A percentile compares a stretch with the other conserved stretches of the same genome.
Evolutionary conservation across 2,797 vertebrate species (phyloP).

Genomic region (Cossypha niveicapilla): DNA sequence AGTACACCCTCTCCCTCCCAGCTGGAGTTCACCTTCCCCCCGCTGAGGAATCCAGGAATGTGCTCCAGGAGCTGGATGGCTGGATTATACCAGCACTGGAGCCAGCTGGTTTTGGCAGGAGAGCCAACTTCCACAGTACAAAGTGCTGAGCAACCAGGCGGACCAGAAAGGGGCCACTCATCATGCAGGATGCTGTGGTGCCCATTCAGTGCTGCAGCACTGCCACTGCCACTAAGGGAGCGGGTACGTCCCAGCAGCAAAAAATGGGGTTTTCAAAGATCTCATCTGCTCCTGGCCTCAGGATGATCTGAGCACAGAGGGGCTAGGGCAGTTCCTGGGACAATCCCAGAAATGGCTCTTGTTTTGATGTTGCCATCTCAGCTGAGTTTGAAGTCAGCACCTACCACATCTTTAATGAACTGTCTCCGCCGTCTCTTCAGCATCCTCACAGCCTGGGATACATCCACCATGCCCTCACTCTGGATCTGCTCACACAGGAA

Average conservation of each 20-base stretch:
- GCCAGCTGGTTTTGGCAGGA: not conserved
- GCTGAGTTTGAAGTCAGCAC: not conserved
- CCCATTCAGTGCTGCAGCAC: not conserved
- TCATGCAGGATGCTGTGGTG: not conserved
- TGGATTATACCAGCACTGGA: not conserved
- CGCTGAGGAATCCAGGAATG: not conserved
- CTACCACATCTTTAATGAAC: slow-evolving; percentile 53
- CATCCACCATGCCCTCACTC: slow-evolving; percentile 48
- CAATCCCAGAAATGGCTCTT: not conserved
- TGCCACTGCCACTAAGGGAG: not conserved
- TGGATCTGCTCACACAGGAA: slow-evolving; percentile 66
- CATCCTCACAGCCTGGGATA: slow-evolving; percentile 57
- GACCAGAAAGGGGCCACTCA: not conserved
- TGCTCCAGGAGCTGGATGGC: not conserved
- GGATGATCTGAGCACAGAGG: not conserved
- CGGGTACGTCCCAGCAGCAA: not conserved
- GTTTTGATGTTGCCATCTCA: not conserved
- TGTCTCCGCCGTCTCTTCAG: slow-evolving; percentile 39
- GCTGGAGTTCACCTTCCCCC: not conserved
- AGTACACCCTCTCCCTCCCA: not conserved
- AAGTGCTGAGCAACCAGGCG: not conserved
- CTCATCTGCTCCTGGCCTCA: not conserved
- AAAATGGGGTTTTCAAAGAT: not conserved
- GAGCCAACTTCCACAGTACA: not conserved
- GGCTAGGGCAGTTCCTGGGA: not conserved